Evolutionary conservation across 2,888 invertebrate species (phyloP), one percentile per base, ranked within the genome.

Genomic region (Caenorhabditis sp.): DNA sequence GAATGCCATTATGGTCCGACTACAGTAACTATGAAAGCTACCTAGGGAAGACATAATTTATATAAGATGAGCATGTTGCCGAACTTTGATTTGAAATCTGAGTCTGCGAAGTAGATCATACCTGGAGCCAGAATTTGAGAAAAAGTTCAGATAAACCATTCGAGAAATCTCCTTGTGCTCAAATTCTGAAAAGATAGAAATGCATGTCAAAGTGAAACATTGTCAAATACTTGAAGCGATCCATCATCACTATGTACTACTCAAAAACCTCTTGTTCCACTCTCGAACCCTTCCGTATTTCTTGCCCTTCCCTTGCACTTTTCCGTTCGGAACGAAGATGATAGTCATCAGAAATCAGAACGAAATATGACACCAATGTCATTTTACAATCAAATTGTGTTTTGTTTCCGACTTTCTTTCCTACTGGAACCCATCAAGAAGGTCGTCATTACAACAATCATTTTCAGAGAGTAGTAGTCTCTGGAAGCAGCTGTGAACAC

Each of bases 311-410:
- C 24, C 7, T 8, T 66, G 66, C 47, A 49, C 66, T 66, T 38
- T 66, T 24, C 6, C 35, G 7, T 24, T 41, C 24, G 3, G 19
- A 47, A 41, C 26, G n/a, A 19, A 31, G 44, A 66, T 19, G 44
- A 61, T 63, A 44, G 22, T 22, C 24, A 44, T 63, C 24, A 63
- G 22, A 66, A 28, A 66, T 66, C 51, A 35, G 28, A 51, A 16
- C 26, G 76, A 59, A 76, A 76, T n/a, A 26, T 41, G 75, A 75
- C 28, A 59, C 59, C 41, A 8, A n/a, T 38, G n/a, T 5, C 66
- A 24, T 64, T 56, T 24, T 35, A 49, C 54, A 41, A 63, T 44
- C 31, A n/a, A 28, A 26, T 22, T 63, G 51, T 74, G 64, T 66
- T 66, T 66, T 66, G 66, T 64, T 74, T 31, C 38, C 47, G 58